Percentiles rank a stretch among this genome's conserved stretches.
phyloP scores from a whole-genome alignment of 2,113 vertebrate species.

The Lampris incognitus region DNA sequence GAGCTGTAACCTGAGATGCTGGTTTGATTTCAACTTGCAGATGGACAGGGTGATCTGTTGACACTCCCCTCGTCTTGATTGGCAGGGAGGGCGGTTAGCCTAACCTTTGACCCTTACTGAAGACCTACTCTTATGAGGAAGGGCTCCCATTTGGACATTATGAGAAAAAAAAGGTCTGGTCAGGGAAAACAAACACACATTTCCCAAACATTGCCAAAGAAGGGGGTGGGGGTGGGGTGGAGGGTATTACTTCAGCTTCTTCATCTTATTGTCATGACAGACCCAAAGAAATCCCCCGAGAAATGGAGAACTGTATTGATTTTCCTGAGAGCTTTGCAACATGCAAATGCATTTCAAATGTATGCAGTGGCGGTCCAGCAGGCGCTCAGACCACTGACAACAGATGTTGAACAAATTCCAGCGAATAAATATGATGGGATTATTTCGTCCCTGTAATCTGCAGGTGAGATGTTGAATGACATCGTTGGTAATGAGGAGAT shows the following conservation, averaged over 20 bases:
- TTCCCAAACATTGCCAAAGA: slow-evolving; percentile 18
- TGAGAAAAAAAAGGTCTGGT: slow-evolving; percentile 42
- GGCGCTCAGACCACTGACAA: slow-evolving; percentile 34
- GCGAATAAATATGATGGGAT: slow-evolving; percentile 6
- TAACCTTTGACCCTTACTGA: slow-evolving; percentile 74
- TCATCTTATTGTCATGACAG: slow-evolving; percentile 24
- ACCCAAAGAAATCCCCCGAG: neutral
- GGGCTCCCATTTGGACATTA: slow-evolving; percentile 52
- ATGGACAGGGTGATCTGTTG: slow-evolving; percentile 64
- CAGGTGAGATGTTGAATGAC: slow-evolving; percentile 38
- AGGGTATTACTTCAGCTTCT: slow-evolving; percentile 10
- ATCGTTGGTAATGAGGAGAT: slow-evolving; percentile 33
- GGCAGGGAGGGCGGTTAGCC: slow-evolving; percentile 27
- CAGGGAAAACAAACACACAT: slow-evolving; percentile 61
- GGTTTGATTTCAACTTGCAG: slow-evolving; percentile 69
- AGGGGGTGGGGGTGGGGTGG: neutral
- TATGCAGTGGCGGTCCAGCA: slow-evolving; percentile 10
- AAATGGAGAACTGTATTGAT: slow-evolving; percentile 33
- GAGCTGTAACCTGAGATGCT: slow-evolving; percentile 50
- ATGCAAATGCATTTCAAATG: slow-evolving; percentile 46
- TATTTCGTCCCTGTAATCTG: slow-evolving; percentile 42
- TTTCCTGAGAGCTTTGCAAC: slow-evolving; percentile 46
- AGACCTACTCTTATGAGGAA: slow-evolving; percentile 43
- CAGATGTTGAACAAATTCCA: slow-evolving; percentile 39
- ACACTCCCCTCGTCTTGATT: slow-evolving; percentile 38